phyloP scores from a whole-genome alignment of 2,888 invertebrate genomes.

The Luffia ferchaultella region DNA sequence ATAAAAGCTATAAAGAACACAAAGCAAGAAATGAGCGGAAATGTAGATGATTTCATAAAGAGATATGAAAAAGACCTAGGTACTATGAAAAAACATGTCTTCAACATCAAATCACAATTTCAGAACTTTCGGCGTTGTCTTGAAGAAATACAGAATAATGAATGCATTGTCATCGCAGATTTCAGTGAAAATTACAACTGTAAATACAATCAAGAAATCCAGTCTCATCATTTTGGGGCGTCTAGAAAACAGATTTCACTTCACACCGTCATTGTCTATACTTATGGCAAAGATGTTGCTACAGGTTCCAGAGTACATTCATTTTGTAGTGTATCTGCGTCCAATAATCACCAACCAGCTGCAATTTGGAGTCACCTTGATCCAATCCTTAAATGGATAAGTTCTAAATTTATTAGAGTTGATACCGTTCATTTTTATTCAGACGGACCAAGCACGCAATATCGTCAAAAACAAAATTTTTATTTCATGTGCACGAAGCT shows the following conservation, averaged over 20 bases:
- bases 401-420: too few relatives aligned
- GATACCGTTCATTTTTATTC: constrained; percentile 1
- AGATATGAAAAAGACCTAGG: too few relatives aligned
- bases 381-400: not conserved
- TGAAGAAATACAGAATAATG: not conserved
- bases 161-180: too few relatives aligned
- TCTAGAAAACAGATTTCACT: not conserved
- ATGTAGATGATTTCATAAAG: too few relatives aligned
- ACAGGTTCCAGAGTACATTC: not conserved
- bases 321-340: not conserved
- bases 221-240: too few relatives aligned
- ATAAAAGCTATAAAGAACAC: too few relatives aligned
- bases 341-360: not conserved
- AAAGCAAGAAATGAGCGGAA: too few relatives aligned
- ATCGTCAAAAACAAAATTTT: not conserved
- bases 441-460: not conserved
- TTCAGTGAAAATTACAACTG: too few relatives aligned
- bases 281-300: not conserved
- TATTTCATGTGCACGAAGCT: too few relatives aligned
- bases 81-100: constrained; percentile 1
- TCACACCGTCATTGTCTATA: not conserved
- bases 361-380: constrained; percentile 1
- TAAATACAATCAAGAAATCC: too few relatives aligned
- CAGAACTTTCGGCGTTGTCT: not conserved
- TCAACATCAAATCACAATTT: not conserved